Conservation (phyloP, 1,140 invertebrate genomes). For the Pachypsylla venusta region DNA sequence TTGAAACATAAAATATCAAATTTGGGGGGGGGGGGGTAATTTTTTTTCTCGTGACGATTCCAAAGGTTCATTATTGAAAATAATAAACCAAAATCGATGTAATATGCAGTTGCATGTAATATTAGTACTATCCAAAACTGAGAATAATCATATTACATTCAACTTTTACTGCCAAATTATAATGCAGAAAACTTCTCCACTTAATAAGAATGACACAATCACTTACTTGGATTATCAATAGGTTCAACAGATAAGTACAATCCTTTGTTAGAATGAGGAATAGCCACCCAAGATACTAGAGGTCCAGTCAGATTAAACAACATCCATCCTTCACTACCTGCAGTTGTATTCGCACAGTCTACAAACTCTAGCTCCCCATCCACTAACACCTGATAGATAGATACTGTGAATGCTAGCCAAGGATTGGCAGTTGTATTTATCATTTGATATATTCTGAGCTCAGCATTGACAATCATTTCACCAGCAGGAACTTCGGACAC, state of each 20-base stretch:
- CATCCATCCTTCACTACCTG: slow-evolving; percentile 54
- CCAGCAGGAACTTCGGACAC: slow-evolving; percentile 63
- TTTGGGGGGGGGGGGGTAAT: too few relatives aligned
- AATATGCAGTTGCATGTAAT: too few relatives aligned
- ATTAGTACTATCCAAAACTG: too few relatives aligned
- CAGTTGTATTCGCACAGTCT: slow-evolving; percentile 44
- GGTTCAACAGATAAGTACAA: slow-evolving; percentile 73
- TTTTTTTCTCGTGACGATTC: too few relatives aligned
- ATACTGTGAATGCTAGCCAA: slow-evolving; percentile 35
- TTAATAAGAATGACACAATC: too few relatives aligned
- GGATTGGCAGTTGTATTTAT: slow-evolving; percentile 25
- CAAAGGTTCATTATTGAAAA: too few relatives aligned
- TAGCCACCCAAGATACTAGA: slow-evolving; percentile 56
- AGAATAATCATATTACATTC: too few relatives aligned
- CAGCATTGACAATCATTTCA: slow-evolving; percentile 66
- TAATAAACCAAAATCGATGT: too few relatives aligned
- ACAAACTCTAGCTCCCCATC: slow-evolving; percentile 46
- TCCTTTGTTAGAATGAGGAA: slow-evolving; percentile 65
- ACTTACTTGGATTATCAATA: slow-evolving; percentile 44
- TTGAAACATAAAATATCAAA: too few relatives aligned
- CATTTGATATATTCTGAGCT: slow-evolving; percentile 54
- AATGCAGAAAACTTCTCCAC: too few relatives aligned
- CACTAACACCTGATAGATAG: slow-evolving; percentile 39
- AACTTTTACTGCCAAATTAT: too few relatives aligned
- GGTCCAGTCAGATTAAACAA: slow-evolving; percentile 59